Evolutionary conservation across 2,797 vertebrate species (phyloP), one percentile per base, ranked within the genome.

Genomic region (Thunnus albacares): DNA sequence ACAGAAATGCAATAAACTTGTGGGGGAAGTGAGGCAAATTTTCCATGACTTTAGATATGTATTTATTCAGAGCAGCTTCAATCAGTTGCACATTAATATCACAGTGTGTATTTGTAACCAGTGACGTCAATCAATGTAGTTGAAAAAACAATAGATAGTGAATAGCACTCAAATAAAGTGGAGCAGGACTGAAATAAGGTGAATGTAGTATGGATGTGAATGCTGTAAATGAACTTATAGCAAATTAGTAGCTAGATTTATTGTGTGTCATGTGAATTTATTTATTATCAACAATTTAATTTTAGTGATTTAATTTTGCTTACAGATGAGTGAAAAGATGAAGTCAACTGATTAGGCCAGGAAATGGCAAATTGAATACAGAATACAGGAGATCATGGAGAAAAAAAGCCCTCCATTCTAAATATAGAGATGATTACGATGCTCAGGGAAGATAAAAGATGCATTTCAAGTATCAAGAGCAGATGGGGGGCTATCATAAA

Each of bases 361-460:
- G 14, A 24, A n/a, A 72, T 15, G 9, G 12, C 7, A 73, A 68
- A 70, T 4, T 15, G 47, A 60, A 56, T 57, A 61, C 12, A 49
- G 67, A 71, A 57, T 52, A 59, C 15, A 60, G 4, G 7, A 66
- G 15, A 62, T 47, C 33, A 58, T 17, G 13, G 14, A 56, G 26
- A 69, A 66, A 68, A 3, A 51, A 51, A 51, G 8, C 45, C 1
- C 10, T 57, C 18, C 1, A 3, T 56, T 85, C 81, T 81, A 83
- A 79, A 85, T 76, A 84, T 82, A 78, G 73, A 73, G 7, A 43
- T 66, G 79, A 89, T 84, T 69, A 79, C 2, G n/a, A 71, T 62
- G 38, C 68, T 69, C 15, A 2, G 57, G 70, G 35, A 81, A 79
- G 80, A 89, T 85, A 64, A 77, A 74, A 79, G 53, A 65, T 53